A percentile compares a stretch with the other conserved stretches of the same genome.
phyloP scores from a whole-genome alignment of 2,888 invertebrate species.

The Drosophila rellima region DNA sequence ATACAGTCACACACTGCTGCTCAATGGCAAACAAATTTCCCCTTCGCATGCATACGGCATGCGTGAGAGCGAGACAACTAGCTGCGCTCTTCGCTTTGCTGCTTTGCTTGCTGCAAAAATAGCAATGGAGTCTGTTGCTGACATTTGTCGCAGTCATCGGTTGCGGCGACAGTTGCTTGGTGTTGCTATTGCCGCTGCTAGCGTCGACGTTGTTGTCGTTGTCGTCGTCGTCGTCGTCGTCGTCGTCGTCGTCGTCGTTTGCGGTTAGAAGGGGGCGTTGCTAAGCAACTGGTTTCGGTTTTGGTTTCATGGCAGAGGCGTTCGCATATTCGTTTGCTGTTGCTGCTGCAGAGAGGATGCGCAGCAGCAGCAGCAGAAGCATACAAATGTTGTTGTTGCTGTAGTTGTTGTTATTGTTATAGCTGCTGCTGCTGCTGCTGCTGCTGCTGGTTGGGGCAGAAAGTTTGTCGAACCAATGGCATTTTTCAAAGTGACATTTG shows the following conservation, averaged over 20 bases:
- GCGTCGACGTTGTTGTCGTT: constrained; percentile 32
- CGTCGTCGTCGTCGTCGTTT: constrained; percentile 49
- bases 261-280: constrained; percentile 85
- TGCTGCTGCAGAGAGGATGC: constrained; percentile 34
- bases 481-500: constrained; percentile 85
- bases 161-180: constrained; percentile 55
- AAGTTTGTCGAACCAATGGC: constrained; percentile 83
- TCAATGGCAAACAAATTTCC: constrained; percentile 64
- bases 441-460: constrained; percentile 57
- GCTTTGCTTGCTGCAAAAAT: constrained; percentile 51
- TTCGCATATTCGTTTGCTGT: constrained; percentile 33
- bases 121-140: constrained; percentile 85
- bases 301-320: constrained; percentile 57
- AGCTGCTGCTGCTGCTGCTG: constrained; percentile 7
- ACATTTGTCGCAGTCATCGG: constrained; percentile 71
- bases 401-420: constrained; percentile 23
- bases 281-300: constrained; percentile 84
- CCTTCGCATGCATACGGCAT: constrained; percentile 23
- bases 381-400: constrained; percentile 23
- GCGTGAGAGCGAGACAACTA: constrained; percentile 62
- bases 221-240: constrained; percentile 19
- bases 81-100: constrained; percentile 23
- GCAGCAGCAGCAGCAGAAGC: constrained; percentile 28
- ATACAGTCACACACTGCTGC: constrained; percentile 25
- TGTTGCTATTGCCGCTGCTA: constrained; percentile 32